phyloP scores from a whole-genome alignment of 2,797 vertebrate genomes.

The Carapus acus region DNA sequence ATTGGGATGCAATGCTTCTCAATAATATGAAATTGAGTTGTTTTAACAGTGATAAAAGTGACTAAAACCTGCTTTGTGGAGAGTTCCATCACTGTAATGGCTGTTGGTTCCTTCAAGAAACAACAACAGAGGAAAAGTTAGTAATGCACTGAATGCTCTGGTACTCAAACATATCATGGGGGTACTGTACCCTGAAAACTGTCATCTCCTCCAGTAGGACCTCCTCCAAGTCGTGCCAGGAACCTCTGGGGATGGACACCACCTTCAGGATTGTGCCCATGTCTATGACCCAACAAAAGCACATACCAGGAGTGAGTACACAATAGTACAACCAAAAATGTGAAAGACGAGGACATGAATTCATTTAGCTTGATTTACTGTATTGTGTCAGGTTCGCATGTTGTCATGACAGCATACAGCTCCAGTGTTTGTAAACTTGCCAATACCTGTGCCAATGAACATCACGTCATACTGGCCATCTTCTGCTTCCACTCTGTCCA shows the following conservation, averaged over 20 bases:
- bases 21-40: too few species aligned
- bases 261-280: slow-evolving; percentile 94
- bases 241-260: slow-evolving; percentile 93
- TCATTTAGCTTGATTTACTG: too few species aligned
- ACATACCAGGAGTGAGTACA: neutral
- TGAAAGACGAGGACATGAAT: too few species aligned
- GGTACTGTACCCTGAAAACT: slow-evolving; percentile 85
- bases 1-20: neutral
- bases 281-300: slow-evolving; percentile 70
- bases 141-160: neutral
- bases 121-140: neutral
- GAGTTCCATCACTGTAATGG: slow-evolving; percentile 92
- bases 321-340: too few species aligned
- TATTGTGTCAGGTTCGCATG: too few species aligned
- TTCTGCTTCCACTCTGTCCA: slow-evolving; percentile 95
- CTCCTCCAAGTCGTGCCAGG: slow-evolving; percentile 97
- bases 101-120: slow-evolving; percentile 80
- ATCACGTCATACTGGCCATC: slow-evolving; percentile 97
- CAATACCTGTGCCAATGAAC: slow-evolving; percentile 99
- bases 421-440: neutral
- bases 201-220: slow-evolving; percentile 97
- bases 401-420: too few species aligned
- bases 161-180: neutral
- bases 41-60: neutral
- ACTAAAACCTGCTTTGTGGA: slow-evolving; percentile 90